Percentiles rank a stretch among this genome's conserved stretches.
Conservation (phyloP, 2,888 invertebrate genomes). For the Eucriotettix oculatus region DNA sequence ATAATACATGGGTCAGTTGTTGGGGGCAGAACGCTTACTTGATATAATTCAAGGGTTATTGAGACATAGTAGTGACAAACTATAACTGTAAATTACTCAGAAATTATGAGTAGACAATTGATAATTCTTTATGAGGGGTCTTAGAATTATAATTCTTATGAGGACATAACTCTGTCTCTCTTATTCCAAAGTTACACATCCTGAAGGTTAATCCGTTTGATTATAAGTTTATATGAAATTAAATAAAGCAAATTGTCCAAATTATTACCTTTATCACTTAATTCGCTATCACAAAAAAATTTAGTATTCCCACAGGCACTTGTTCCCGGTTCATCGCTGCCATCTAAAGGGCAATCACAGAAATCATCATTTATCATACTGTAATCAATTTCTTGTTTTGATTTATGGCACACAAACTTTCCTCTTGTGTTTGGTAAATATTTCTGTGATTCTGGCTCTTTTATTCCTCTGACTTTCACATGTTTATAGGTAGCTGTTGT, state of each 20-base stretch:
- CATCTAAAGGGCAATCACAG: slow-evolving; percentile 75
- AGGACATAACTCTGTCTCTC: too few species aligned
- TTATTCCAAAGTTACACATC: too few species aligned
- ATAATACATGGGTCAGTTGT: too few species aligned
- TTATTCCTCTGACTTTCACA: neutral
- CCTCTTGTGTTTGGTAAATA: slow-evolving; percentile 28
- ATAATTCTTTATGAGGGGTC: too few species aligned
- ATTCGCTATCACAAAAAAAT: slow-evolving; percentile 57
- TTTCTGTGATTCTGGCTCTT: slow-evolving; percentile 10
- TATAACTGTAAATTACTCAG: too few species aligned
- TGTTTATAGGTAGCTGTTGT: neutral
- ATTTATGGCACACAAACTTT: slow-evolving; percentile 29
- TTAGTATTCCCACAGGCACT: slow-evolving; percentile 69
- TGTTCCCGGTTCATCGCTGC: slow-evolving; percentile 76
- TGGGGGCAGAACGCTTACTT: too few species aligned
- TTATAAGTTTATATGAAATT: too few species aligned
- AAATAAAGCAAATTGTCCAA: neutral
- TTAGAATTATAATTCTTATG: too few species aligned
- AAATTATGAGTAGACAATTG: too few species aligned
- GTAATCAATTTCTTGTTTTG: slow-evolving; percentile 35
- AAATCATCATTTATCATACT: slow-evolving; percentile 75
- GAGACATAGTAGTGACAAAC: too few species aligned
- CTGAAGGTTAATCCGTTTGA: too few species aligned
- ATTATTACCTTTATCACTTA: neutral
- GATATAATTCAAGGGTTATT: too few species aligned